A percentile compares a stretch with the other conserved stretches of the same genome.
These are phyloP conservation scores for Andrena dorsata DNA, from an alignment of 2,888 invertebrate genomes.

Conservation along the genomic window DNA sequence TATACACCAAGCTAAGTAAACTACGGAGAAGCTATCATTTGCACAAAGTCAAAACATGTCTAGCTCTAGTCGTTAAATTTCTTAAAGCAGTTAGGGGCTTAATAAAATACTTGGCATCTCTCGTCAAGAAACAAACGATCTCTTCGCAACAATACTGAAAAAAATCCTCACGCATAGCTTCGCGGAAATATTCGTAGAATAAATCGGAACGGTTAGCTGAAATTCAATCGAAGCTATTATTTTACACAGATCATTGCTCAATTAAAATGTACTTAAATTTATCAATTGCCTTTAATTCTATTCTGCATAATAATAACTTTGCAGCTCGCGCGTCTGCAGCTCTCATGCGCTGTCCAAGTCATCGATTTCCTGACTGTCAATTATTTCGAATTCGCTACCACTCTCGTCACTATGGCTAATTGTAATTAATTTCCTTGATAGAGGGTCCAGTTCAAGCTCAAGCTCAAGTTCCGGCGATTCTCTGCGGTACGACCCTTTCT, in stretches of 20 bases:
- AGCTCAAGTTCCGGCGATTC: conserved; percentile 78
- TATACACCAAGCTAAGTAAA: conserved; percentile 46
- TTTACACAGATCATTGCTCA: conserved; percentile 29
- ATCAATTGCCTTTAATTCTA: conserved; percentile 44
- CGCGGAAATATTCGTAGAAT: conserved; percentile 26
- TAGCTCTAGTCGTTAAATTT: conserved; percentile 17
- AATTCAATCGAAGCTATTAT: conserved; percentile 41
- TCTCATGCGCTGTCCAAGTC: conserved; percentile 67
- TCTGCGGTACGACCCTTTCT: conserved; percentile 81
- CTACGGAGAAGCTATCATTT: conserved; percentile 57
- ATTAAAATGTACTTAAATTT: conserved; percentile 42
- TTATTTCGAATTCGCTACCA: conserved; percentile 83
- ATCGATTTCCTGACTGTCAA: conserved; percentile 80
- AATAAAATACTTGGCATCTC: neutral
- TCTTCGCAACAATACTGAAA: neutral
- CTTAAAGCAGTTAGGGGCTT: conserved; percentile 13
- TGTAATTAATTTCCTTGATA: conserved; percentile 67
- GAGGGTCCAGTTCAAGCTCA: conserved; percentile 36
- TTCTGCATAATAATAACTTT: conserved; percentile 57
- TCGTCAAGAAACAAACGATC: conserved; percentile 7
- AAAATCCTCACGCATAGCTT: conserved; percentile 10
- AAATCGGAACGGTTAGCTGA: conserved; percentile 43
- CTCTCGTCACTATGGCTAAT: conserved; percentile 79
- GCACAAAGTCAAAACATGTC: conserved; percentile 37
- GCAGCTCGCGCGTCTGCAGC: conserved; percentile 46